phyloP scores from a whole-genome alignment of 2,888 invertebrate genomes.

The Melanostoma mellinum region DNA sequence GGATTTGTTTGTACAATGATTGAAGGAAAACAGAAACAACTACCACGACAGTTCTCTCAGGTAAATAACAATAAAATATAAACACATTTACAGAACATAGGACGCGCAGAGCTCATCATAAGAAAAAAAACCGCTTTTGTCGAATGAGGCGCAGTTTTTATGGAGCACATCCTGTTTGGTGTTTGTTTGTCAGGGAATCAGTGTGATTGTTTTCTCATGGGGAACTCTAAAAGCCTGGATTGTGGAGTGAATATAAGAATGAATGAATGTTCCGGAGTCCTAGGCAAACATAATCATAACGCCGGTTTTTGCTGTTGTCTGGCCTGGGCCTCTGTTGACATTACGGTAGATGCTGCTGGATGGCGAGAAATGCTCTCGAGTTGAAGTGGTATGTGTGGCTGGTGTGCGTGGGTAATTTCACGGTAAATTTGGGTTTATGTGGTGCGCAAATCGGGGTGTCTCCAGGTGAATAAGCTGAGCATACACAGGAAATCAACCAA shows the following conservation, averaged over 20 bases:
- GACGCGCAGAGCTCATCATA: not conserved
- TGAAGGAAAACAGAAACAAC: constrained; percentile 31
- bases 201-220: constrained; percentile 51
- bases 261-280: constrained; percentile 50
- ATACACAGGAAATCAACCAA: constrained; percentile 67
- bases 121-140: not conserved
- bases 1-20: constrained; percentile 51
- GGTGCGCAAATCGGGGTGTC: constrained; percentile 68
- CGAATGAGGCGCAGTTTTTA: constrained; percentile 40
- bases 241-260: constrained; percentile 6
- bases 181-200: constrained; percentile 49
- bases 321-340: constrained; percentile 42
- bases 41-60: constrained; percentile 35
- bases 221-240: not conserved
- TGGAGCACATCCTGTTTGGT: constrained; percentile 61
- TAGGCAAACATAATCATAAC: constrained; percentile 59
- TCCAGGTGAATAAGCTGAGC: constrained; percentile 68
- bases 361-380: constrained; percentile 4
- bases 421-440: constrained; percentile 67
- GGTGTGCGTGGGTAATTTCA: constrained; percentile 68
- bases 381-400: not conserved
- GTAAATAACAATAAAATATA: constrained; percentile 43
- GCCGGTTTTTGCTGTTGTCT: constrained; percentile 22
- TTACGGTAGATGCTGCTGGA: constrained; percentile 12
- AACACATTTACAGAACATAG: constrained; percentile 13